phyloP scores from a whole-genome alignment of 2,113 vertebrate species.

The Eleginops maclovinus region DNA sequence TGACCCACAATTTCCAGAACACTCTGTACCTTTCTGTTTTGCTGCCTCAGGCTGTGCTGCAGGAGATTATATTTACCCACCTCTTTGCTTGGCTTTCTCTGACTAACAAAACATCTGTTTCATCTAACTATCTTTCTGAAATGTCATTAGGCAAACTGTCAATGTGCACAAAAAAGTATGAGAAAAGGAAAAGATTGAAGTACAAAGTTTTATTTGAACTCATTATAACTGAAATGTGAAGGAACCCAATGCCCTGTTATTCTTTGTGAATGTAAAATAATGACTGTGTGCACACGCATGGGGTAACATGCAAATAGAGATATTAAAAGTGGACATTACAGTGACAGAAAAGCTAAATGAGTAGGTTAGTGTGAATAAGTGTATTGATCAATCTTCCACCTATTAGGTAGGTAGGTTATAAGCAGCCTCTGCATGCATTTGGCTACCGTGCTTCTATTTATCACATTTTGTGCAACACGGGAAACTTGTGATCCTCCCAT shows the following conservation, averaged over 20 bases:
- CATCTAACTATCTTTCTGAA: background rate
- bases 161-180: slow-evolving; percentile 34
- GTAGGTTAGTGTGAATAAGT: slow-evolving; percentile 17
- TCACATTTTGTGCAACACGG: slow-evolving; percentile 58
- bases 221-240: slow-evolving; percentile 60
- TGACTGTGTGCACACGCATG: slow-evolving; percentile 25
- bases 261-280: slow-evolving; percentile 47
- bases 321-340: slow-evolving; percentile 14
- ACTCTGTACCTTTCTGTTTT: slow-evolving; percentile 19
- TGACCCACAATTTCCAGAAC: slow-evolving; percentile 22
- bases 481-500: slow-evolving; percentile 1
- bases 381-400: slow-evolving; percentile 15
- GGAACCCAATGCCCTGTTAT: slow-evolving; percentile 33
- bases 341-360: slow-evolving; percentile 43
- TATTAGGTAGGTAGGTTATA: slow-evolving; percentile 30
- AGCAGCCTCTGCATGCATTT: slow-evolving; percentile 66
- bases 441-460: slow-evolving; percentile 58
- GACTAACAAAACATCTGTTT: slow-evolving; percentile 18
- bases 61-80: slow-evolving; percentile 4
- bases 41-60: slow-evolving; percentile 5
- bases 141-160: slow-evolving; percentile 11
- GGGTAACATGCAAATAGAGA: slow-evolving; percentile 57
- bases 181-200: slow-evolving; percentile 29
- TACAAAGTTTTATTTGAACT: slow-evolving; percentile 73
- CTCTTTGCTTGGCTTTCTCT: background rate